phyloP scores from a whole-genome alignment of 2,797 vertebrate species.

The Jordanella pulchra region DNA sequence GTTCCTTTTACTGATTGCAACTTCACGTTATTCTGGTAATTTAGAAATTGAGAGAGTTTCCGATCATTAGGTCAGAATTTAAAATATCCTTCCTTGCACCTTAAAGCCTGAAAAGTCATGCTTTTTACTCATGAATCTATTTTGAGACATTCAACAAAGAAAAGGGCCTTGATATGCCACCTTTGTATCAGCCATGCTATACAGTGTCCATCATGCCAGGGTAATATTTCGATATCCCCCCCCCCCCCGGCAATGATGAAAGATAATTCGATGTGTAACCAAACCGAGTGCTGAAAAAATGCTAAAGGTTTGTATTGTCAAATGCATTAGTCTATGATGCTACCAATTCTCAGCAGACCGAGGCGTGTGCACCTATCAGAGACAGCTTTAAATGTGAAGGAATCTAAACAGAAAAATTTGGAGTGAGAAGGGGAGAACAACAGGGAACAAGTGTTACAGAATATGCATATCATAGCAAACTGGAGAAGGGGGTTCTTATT shows the following conservation, averaged over 20 bases:
- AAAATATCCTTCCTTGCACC: slow-evolving; percentile 13
- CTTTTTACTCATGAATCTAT: slow-evolving; percentile 9
- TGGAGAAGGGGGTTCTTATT: background rate
- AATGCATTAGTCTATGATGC: slow-evolving; percentile 67
- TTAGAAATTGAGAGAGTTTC: slow-evolving; percentile 37
- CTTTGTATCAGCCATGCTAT: slow-evolving; percentile 82
- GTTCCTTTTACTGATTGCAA: slow-evolving; percentile 44
- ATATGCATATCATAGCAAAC: background rate
- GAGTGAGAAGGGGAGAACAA: background rate
- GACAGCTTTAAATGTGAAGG: slow-evolving; percentile 48
- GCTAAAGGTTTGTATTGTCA: slow-evolving; percentile 68
- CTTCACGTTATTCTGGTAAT: slow-evolving; percentile 31
- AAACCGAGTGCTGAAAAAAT: slow-evolving; percentile 79
- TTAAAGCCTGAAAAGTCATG: slow-evolving; percentile 5
- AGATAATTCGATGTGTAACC: slow-evolving; percentile 61
- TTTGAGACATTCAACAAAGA: slow-evolving; percentile 12
- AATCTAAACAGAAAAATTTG: slow-evolving; percentile 6
- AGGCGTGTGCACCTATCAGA: slow-evolving; percentile 61
- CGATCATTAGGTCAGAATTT: slow-evolving; percentile 24
- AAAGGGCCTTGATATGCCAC: slow-evolving; percentile 70
- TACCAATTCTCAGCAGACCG: slow-evolving; percentile 66
- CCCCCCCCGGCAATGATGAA: slow-evolving; percentile 72
- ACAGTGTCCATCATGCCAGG: slow-evolving; percentile 90
- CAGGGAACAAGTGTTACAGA: background rate
- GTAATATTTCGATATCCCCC: slow-evolving; percentile 60